Evolutionary conservation across 2,888 invertebrate genomes (phyloP), one percentile per base, ranked within the genome.

Genomic region (Troglohyphantes excavatus): DNA sequence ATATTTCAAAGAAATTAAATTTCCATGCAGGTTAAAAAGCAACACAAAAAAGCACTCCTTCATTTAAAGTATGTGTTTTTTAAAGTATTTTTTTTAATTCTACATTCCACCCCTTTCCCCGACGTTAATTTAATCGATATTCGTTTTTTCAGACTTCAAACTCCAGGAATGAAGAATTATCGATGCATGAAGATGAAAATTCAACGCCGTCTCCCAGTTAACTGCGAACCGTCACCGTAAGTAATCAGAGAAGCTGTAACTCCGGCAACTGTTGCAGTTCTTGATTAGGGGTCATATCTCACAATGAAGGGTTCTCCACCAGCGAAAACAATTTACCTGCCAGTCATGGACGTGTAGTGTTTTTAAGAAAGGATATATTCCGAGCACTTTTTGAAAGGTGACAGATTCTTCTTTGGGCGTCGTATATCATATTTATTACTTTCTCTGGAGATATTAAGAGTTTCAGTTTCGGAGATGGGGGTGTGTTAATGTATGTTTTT

Each of bases 231-330:
- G 72, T 46, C 53, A 46, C 17, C 46, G 43, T 5, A 53, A 53
- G 72, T 53, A 72, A 72, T 72, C n/a, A 27, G 46, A 72, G 46
- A 72, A 53, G 53, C 27, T 53, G 72, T 46, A 26, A 26, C 27
- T 53, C 23, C 46, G 23, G 33, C 29, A 72, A 46, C 46, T 72
- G 27, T 39, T 53, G 46, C 43, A 72, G 17, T 53, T 26, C 46
- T 72, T 72, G 46, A 72, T 72, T 72, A 46, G 46, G 53, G 46
- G 27, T 72, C 72, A 46, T 53, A 43, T 72, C 26, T 53, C 53
- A 72, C 33, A 46, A 72, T 72, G 43, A 26, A 26, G 27, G 46
- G 26, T n/a, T 17, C 26, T 13, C 9, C 17, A 26, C 9, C 29
- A 46, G 19, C 17, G 26, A 26, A 46, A 46, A 72, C 46, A 72